Percentiles rank a stretch among this genome's conserved stretches.
Conservation (phyloP, 2,797 vertebrate species). For the Triplophysa yarkandensis region DNA sequence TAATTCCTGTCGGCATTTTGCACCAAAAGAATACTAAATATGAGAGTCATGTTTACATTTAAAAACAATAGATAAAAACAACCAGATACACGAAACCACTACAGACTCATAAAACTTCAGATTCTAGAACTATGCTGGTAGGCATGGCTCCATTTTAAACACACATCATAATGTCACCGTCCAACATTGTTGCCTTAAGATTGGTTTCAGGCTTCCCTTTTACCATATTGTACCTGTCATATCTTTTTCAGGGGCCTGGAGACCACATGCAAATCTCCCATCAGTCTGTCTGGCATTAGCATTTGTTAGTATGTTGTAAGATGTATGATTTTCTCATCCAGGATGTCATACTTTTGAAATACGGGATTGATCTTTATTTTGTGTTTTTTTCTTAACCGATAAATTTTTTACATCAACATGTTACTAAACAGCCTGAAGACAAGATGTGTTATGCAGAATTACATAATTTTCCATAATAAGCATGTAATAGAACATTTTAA, state of each 20-base stretch:
- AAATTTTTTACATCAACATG: background rate
- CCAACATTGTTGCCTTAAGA: conserved; percentile 25
- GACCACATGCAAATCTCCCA: background rate
- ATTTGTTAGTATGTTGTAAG: background rate
- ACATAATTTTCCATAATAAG: background rate
- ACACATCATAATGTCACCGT: background rate
- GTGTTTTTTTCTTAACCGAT: too few species aligned
- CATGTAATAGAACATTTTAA: background rate
- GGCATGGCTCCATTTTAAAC: background rate
- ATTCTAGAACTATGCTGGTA: background rate
- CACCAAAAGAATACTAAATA: conserved; percentile 47
- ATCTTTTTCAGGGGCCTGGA: background rate
- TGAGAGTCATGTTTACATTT: conserved; percentile 71
- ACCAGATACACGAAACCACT: conserved; percentile 13
- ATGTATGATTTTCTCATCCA: conserved; percentile 36
- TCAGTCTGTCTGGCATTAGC: background rate
- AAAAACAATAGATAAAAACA: conserved; percentile 38
- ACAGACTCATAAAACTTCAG: too few species aligned
- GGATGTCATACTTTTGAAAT: conserved; percentile 25
- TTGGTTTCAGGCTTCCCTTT: conserved; percentile 4
- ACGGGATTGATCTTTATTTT: conserved; percentile 1
- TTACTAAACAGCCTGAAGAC: background rate
- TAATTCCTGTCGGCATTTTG: conserved; percentile 35
- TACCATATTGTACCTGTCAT: background rate
- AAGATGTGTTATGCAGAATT: background rate